Conservation (phyloP, 2,113 vertebrate genomes). For the Hemiscyllium ocellatum region DNA sequence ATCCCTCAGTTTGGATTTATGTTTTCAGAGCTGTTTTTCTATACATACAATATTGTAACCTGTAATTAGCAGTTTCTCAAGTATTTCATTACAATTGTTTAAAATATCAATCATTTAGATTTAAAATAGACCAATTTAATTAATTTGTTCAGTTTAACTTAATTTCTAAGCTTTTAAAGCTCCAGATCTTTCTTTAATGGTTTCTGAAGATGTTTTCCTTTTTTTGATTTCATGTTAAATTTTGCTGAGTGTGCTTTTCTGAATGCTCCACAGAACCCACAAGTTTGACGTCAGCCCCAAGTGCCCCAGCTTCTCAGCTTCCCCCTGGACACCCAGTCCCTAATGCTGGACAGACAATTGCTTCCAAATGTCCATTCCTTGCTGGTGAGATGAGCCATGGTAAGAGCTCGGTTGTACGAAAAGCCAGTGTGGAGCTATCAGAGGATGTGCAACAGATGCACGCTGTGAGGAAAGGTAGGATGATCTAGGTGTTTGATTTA, state of each 20-base stretch:
- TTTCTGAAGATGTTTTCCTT: neutral
- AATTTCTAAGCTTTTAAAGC: neutral
- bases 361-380: conserved; percentile 87
- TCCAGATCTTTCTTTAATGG: neutral
- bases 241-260: neutral
- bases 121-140: no score
- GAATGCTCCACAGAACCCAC: conserved; percentile 47
- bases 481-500: neutral
- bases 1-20: neutral
- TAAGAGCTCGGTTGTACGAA: conserved; percentile 76
- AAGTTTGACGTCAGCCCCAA: conserved; percentile 50
- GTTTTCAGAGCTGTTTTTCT: neutral
- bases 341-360: conserved; percentile 51
- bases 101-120: neutral
- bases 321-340: conserved; percentile 39
- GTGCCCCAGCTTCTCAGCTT: conserved; percentile 52
- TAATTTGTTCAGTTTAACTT: neutral
- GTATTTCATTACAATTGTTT: neutral
- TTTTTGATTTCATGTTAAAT: neutral
- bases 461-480: conserved; percentile 68
- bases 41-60: neutral
- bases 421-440: conserved; percentile 80
- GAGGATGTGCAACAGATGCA: conserved; percentile 88
- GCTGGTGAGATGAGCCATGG: conserved; percentile 84
- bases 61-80: neutral